A percentile compares a stretch with the other conserved stretches of the same genome.
phyloP scores from a whole-genome alignment of 2,797 vertebrate genomes.

The Prunella strophiata region DNA sequence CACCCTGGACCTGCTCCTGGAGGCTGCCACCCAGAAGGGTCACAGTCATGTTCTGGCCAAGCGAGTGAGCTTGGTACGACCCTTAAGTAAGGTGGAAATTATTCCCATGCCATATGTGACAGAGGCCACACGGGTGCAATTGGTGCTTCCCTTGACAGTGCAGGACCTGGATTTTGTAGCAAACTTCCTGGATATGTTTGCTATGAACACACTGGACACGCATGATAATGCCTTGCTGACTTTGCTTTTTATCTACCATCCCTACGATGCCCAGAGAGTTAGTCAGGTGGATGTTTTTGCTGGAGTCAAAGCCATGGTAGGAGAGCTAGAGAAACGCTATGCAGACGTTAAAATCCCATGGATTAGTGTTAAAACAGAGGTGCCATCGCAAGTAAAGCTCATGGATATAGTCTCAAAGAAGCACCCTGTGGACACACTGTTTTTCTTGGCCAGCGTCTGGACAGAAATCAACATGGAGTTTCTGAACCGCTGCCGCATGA shows the following conservation, averaged over 20 bases:
- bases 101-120: slow-evolving; percentile 98
- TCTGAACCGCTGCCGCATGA: slow-evolving; percentile 96
- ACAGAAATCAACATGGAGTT: slow-evolving; percentile 91
- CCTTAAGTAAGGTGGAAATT: slow-evolving; percentile 91
- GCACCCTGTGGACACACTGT: slow-evolving; percentile 94
- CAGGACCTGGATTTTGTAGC: slow-evolving; percentile 85
- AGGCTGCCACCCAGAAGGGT: slow-evolving; percentile 91
- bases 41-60: slow-evolving; percentile 89
- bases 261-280: slow-evolving; percentile 87
- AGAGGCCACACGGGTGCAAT: slow-evolving; percentile 92
- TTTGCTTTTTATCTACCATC: slow-evolving; percentile 91
- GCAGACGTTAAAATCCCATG: slow-evolving; percentile 90
- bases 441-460: slow-evolving; percentile 91
- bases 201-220: slow-evolving; percentile 88
- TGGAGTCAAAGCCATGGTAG: slow-evolving; percentile 88
- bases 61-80: slow-evolving; percentile 89
- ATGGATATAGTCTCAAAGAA: slow-evolving; percentile 99
- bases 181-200: slow-evolving; percentile 92
- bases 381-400: slow-evolving; percentile 93
- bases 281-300: slow-evolving; percentile 90
- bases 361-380: slow-evolving; percentile 93
- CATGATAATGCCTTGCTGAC: slow-evolving; percentile 92
- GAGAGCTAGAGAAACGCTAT: slow-evolving; percentile 91
- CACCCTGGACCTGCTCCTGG: slow-evolving; percentile 89
- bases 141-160: slow-evolving; percentile 89